These are phyloP conservation scores for Potamarius usumacintae DNA, from an alignment of 2,113 vertebrate species.

Conservation along the genomic window DNA sequence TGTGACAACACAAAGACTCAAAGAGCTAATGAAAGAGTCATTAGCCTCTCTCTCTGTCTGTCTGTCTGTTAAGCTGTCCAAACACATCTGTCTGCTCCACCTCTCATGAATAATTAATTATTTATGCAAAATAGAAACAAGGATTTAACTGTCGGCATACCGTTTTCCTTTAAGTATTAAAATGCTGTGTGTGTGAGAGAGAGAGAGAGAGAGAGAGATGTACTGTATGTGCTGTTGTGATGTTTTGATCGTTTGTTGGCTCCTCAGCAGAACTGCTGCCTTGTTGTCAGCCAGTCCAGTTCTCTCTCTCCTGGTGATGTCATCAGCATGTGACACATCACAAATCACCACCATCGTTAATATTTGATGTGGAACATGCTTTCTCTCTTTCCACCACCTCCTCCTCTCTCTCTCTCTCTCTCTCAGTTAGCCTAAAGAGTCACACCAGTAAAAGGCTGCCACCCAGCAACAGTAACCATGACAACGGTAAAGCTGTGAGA, in stretches of 20 bases:
- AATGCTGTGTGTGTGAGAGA: neutral
- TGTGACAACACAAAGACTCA: neutral
- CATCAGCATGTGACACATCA: constrained; percentile 41
- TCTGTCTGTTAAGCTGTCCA: neutral
- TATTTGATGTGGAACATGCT: constrained; percentile 53
- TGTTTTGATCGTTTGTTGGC: constrained; percentile 65
- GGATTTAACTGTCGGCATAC: neutral
- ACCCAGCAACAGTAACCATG: neutral
- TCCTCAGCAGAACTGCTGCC: constrained; percentile 18
- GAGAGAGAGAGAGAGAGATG: neutral
- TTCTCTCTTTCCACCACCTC: constrained; percentile 19
- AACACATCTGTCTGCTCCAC: neutral
- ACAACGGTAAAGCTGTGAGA: neutral
- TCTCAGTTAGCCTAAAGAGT: constrained; percentile 65
- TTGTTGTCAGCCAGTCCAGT: constrained; percentile 18
- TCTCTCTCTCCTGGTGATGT: constrained; percentile 55
- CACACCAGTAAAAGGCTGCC: constrained; percentile 37
- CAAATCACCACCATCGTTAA: constrained; percentile 50
- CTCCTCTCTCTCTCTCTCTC: neutral
- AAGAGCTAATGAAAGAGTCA: neutral
- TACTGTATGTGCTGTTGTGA: constrained; percentile 56
- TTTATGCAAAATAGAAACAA: neutral
- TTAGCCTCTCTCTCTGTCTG: neutral
- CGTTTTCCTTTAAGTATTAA: neutral
- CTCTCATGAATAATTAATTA: neutral